Base-by-base conservation (phyloP, 2,113 vertebrate genomes). In the Neomonachus schauinslandi region DNA sequence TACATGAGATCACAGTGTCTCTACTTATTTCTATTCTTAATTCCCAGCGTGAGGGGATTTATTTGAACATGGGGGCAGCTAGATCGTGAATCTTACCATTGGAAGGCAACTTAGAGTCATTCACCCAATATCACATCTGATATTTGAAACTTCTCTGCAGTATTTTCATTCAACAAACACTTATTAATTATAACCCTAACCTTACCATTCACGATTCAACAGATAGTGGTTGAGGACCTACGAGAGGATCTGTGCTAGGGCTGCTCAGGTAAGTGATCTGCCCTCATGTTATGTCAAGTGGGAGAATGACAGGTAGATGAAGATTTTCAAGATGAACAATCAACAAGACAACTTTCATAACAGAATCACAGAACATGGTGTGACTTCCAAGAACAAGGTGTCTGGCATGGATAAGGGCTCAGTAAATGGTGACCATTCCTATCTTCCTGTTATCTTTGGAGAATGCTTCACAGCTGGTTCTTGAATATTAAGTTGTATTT, bases 11-110 rank as follows among this genome's bases (percentile, higher is more conserved):
- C 49, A 74, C 12, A 0, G 12, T 57, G 31, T 83, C 15, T 84
- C 79, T 55, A 42, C 22, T 71, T 72, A 93, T 71, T 76, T 97
- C 72, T 77, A 92, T 57, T 94, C 31, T 33, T 65, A 95, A 65
- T 33, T 89, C 26, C 51, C 7, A 22, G 0, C 0, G 2, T 13
- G n/a, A 59, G 36, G 49, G 36, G 2, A 19, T 82, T 11, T 95
- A 42, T 24, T 55, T 55, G 67, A 42, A 21, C 55, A 65, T 14
- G 1, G 28, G 31, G 0, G 0, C 33, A 33, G 69, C 61, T 65
- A 72, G 21, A 85, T 85, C 16, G 76, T 67, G 84, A 95, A 63
- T 71, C 49, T 95, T 61, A 84, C 0, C 19, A n/a, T 77, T 69
- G 21, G 28, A 80, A 96, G 89, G 76, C n/a, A 89, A 76, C 13